Percentiles rank a stretch among this genome's conserved stretches.
These are phyloP conservation scores for Trissoscelio sp. DNA, from an alignment of 2,888 invertebrate species.

Conservation along the genomic window DNA sequence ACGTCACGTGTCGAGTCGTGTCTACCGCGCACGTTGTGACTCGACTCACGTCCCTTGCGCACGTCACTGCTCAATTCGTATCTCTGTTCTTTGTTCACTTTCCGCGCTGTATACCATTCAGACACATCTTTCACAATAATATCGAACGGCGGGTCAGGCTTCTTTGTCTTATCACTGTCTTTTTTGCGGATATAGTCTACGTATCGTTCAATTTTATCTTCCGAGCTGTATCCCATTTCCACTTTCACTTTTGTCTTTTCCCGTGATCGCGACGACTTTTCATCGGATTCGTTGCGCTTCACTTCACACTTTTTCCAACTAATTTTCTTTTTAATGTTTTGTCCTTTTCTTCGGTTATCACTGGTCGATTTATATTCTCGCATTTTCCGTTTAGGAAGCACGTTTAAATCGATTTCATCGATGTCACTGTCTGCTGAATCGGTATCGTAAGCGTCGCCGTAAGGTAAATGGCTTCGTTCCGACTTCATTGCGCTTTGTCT, in stretches of 20 bases:
- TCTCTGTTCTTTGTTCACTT: no score
- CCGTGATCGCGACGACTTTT: neutral
- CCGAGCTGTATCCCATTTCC: neutral
- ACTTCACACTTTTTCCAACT: neutral
- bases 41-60: no score
- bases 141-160: neutral
- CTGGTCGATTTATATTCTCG: neutral
- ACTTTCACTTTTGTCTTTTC: slow-evolving; percentile 6
- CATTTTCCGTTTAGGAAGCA: no score
- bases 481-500: neutral
- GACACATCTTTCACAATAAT: neutral
- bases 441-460: slow-evolving; percentile 1
- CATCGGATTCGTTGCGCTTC: neutral
- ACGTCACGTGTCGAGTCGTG: no score
- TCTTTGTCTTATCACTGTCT: neutral
- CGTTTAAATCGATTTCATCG: no score
- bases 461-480: neutral
- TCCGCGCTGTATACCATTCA: no score
- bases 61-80: no score
- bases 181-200: neutral
- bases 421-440: neutral
- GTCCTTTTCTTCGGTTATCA: neutral
- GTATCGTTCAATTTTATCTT: neutral
- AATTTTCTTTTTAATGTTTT: neutral
- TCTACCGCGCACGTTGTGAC: no score